Evolutionary conservation across 2,797 vertebrate genomes (phyloP).

Genomic region (Galaxias olidus): DNA sequence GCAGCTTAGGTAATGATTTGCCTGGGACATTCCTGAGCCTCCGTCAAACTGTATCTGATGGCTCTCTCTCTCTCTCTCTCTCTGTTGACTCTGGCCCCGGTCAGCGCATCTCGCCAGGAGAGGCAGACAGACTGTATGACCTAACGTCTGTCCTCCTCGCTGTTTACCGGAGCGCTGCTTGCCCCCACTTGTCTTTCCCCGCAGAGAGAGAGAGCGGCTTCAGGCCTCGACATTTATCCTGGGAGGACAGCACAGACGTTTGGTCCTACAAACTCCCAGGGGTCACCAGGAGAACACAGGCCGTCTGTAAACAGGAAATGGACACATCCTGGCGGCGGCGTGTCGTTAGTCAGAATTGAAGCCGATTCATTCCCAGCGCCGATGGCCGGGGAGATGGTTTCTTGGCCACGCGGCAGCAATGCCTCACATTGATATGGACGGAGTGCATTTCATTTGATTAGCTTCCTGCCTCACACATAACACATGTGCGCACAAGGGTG

Average conservation of each 20-base stretch:
- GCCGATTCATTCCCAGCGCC: constrained; percentile 58
- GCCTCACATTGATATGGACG: constrained; percentile 74
- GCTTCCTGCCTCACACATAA: constrained; percentile 55
- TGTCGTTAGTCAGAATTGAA: constrained; percentile 58
- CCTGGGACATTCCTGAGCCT: background rate
- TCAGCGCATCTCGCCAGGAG: background rate
- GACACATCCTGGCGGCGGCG: constrained; percentile 49
- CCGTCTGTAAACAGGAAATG: constrained; percentile 59
- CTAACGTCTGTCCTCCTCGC: constrained; percentile 29
- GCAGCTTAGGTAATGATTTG: background rate
- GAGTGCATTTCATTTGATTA: constrained; percentile 69
- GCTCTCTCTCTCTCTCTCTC: background rate
- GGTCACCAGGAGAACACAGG: constrained; percentile 55
- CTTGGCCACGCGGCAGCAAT: constrained; percentile 61
- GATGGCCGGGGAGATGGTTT: constrained; percentile 52
- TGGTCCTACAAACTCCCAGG: constrained; percentile 45
- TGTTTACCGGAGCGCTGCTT: constrained; percentile 22
- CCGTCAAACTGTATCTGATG: too few relatives aligned
- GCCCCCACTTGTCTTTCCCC: background rate
- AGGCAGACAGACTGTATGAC: constrained; percentile 21
- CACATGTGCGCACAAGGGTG: too few relatives aligned
- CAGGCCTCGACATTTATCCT: constrained; percentile 45
- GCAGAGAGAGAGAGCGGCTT: constrained; percentile 20
- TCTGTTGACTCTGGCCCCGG: constrained; percentile 8
- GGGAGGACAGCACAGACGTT: constrained; percentile 42